A percentile compares a stretch with the other conserved stretches of the same genome.
These are phyloP conservation scores for Doryteuthis pealeii DNA, from an alignment of 1,140 invertebrate genomes.

Conservation along the genomic window DNA sequence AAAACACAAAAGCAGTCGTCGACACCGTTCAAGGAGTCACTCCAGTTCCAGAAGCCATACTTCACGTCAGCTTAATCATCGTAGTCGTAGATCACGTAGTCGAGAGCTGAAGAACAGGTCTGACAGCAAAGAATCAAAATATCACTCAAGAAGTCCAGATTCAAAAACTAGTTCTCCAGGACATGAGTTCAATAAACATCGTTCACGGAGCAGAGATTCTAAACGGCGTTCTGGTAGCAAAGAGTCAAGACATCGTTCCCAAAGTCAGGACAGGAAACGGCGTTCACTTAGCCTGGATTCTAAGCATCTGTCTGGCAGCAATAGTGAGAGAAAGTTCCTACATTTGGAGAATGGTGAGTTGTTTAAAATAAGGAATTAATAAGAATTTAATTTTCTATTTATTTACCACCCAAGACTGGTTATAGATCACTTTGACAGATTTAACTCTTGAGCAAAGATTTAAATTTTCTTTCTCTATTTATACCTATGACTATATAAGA, in stretches of 20 bases:
- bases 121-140: background rate
- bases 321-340: background rate
- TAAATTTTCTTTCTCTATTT: too few species aligned
- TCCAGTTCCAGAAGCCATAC: constrained; percentile 18
- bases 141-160: background rate
- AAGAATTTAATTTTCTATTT: too few species aligned
- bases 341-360: background rate
- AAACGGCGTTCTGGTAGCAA: background rate
- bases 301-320: background rate
- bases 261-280: background rate
- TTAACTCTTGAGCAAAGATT: too few species aligned
- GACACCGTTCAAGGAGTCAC: constrained; percentile 24
- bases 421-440: too few species aligned
- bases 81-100: background rate
- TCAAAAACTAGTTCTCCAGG: background rate
- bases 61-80: background rate
- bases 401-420: too few species aligned
- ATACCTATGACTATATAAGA: too few species aligned
- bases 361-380: too few species aligned
- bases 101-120: background rate
- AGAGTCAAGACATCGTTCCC: background rate
- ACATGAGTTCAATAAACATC: background rate
- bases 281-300: background rate
- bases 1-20: constrained; percentile 26
- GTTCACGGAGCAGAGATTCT: background rate